phyloP scores from a whole-genome alignment of 2,113 vertebrate genomes.

The Gavialis gangeticus region DNA sequence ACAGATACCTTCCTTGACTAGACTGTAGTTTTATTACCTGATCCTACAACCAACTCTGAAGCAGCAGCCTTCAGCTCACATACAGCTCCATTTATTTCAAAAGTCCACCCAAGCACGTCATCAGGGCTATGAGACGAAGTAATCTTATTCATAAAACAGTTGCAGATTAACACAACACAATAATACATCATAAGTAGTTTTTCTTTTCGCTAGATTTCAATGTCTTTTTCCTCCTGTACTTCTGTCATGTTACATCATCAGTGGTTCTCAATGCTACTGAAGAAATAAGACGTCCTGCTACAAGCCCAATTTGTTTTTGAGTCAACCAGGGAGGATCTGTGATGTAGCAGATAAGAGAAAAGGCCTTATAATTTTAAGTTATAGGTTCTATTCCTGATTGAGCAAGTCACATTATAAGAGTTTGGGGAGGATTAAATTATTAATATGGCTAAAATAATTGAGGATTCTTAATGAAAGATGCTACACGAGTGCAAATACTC shows the following conservation, averaged over 20 bases:
- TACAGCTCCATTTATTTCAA: background rate
- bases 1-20: background rate
- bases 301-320: background rate
- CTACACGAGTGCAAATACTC: background rate
- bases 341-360: background rate
- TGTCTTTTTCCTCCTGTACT: background rate
- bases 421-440: background rate
- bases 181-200: background rate
- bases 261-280: background rate
- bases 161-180: background rate
- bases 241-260: background rate
- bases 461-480: background rate
- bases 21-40: background rate
- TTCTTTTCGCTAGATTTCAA: background rate
- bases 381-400: background rate
- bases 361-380: too few species aligned
- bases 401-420: background rate
- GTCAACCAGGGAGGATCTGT: background rate
- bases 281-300: background rate
- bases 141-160: too few species aligned
- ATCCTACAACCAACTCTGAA: background rate
- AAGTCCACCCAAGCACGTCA: background rate
- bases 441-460: background rate
- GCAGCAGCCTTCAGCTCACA: background rate
- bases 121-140: background rate